These are phyloP conservation scores for Acronicta psi DNA, from an alignment of 2,888 invertebrate species.

Conservation along the genomic window DNA sequence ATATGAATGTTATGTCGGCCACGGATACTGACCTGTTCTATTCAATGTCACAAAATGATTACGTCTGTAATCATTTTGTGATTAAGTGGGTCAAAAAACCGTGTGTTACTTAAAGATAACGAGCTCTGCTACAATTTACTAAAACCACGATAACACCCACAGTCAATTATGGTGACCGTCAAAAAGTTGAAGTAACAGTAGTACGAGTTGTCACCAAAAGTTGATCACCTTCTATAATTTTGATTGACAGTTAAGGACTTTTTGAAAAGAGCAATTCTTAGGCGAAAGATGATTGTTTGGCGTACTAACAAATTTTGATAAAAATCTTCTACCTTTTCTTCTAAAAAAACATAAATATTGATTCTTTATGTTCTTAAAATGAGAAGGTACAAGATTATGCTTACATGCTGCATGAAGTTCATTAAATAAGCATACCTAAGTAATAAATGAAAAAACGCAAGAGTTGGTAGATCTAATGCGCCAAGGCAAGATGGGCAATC, in stretches of 20 bases:
- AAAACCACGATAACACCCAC: constrained; percentile 20
- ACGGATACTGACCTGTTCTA: constrained; percentile 43
- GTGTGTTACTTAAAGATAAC: constrained; percentile 33
- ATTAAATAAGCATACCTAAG: too few species aligned
- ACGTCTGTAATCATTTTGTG: constrained; percentile 34
- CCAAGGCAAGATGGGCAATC: constrained; percentile 6
- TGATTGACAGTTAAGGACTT: too few species aligned
- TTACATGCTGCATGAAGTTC: too few species aligned
- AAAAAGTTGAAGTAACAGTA: constrained; percentile 14
- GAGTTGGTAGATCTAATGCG: background rate
- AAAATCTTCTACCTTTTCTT: too few species aligned
- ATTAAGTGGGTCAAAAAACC: constrained; percentile 46
- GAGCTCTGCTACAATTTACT: constrained; percentile 27
- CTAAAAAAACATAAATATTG: too few species aligned
- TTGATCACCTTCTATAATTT: background rate
- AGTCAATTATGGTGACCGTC: background rate
- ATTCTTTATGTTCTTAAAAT: too few species aligned
- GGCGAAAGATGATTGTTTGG: too few species aligned
- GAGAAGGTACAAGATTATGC: too few species aligned
- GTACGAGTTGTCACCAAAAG: constrained; percentile 1
- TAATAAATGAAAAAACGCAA: constrained; percentile 24
- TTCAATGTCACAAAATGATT: constrained; percentile 56
- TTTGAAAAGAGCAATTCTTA: too few species aligned
- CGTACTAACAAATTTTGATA: too few species aligned
- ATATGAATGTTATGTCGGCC: constrained; percentile 52